phyloP scores from a whole-genome alignment of 2,888 invertebrate species.

The Volucella bombylans region DNA sequence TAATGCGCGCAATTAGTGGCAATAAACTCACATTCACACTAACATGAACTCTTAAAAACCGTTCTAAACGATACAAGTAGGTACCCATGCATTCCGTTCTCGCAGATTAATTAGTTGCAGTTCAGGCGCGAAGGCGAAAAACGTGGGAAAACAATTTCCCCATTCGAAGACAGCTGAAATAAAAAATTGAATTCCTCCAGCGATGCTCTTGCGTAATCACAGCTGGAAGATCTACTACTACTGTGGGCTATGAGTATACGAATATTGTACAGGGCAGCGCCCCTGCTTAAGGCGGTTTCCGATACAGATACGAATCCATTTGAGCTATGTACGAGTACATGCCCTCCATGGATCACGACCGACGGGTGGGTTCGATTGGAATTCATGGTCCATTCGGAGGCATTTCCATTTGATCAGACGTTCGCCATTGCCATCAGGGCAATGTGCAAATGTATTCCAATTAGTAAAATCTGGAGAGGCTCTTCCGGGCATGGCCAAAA shows the following conservation, averaged over 20 bases:
- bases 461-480: constrained; percentile 40
- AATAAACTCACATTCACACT: constrained; percentile 25
- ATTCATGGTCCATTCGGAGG: constrained; percentile 60
- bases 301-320: no score
- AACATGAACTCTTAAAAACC: background rate
- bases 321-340: no score
- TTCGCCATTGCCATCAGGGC: background rate
- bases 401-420: constrained; percentile 8
- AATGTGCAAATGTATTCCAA: constrained; percentile 50
- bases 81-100: constrained; percentile 55
- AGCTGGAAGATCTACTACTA: constrained; percentile 26
- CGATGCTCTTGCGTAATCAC: constrained; percentile 61
- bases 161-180: constrained; percentile 35
- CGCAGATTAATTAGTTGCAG: constrained; percentile 71
- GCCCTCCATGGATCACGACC: constrained; percentile 57
- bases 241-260: constrained; percentile 39
- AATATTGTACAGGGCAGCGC: background rate
- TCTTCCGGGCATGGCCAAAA: constrained; percentile 21
- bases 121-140: constrained; percentile 68
- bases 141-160: constrained; percentile 70
- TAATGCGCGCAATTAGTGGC: constrained; percentile 70
- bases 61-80: constrained; percentile 13
- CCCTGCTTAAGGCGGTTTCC: no score
- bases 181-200: constrained; percentile 71
- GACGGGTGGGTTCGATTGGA: constrained; percentile 19